Evolutionary conservation across 2,888 invertebrate species (phyloP).

Genomic region (Drosophila peninsularis): DNA sequence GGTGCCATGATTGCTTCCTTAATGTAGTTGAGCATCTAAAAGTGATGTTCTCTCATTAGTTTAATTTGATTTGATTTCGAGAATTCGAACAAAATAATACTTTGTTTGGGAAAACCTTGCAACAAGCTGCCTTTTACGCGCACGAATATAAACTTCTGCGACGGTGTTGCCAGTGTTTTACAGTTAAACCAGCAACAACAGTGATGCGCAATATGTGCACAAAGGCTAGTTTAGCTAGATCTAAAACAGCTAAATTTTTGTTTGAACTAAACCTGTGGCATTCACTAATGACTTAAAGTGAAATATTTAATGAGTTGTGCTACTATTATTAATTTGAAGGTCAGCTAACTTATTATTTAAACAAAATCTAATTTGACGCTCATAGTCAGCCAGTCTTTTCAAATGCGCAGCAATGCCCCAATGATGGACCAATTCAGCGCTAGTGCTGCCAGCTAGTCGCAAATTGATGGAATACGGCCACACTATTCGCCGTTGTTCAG

Average conservation of each 20-base stretch:
- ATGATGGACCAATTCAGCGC: not conserved
- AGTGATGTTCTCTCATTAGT: not conserved
- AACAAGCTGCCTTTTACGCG: conserved; percentile 66
- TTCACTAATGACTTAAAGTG: not conserved
- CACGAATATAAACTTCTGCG: conserved; percentile 41
- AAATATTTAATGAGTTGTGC: not conserved
- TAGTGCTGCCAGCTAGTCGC: conserved; percentile 26
- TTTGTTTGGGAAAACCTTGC: conserved; percentile 54
- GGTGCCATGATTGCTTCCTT: conserved; percentile 71
- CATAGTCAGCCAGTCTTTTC: not conserved
- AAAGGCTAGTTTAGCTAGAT: not conserved
- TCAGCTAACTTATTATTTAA: not conserved
- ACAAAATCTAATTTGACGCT: not conserved
- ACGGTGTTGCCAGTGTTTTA: conserved; percentile 34
- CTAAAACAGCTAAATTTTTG: not conserved
- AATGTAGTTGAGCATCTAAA: conserved; percentile 67
- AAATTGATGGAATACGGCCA: conserved; percentile 14
- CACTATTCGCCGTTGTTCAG: conserved; percentile 38
- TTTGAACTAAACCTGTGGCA: not conserved
- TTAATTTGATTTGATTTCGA: not conserved
- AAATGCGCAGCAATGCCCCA: not conserved
- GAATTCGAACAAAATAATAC: conserved; percentile 8
- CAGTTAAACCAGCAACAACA: not conserved
- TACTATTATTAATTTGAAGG: not conserved
- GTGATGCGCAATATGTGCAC: conserved; percentile 7